Percentiles rank a stretch among this genome's conserved stretches.
These are phyloP conservation scores for Folsomia manolachei DNA, from an alignment of 2,888 invertebrate species.

Conservation along the genomic window DNA sequence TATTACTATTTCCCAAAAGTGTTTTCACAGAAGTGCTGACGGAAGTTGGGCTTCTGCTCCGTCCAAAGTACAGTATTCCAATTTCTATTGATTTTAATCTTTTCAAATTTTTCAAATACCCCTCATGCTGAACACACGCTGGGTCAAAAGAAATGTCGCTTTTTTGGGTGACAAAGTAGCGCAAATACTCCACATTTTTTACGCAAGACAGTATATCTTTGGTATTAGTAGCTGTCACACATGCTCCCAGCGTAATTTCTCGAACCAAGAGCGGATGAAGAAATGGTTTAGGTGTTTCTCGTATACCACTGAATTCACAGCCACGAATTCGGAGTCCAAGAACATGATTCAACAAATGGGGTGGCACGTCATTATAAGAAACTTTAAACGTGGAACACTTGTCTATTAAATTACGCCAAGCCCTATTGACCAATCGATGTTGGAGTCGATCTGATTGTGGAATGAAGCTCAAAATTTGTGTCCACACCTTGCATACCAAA, in stretches of 20 bases:
- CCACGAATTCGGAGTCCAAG: conserved; percentile 29
- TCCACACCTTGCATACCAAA: too few species aligned
- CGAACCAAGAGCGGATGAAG: conserved; percentile 30
- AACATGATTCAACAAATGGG: conserved; percentile 13
- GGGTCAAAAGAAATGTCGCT: conserved; percentile 35
- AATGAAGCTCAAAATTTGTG: conserved; percentile 33
- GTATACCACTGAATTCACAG: conserved; percentile 30
- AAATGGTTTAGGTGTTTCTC: conserved; percentile 22
- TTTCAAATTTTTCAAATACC: conserved; percentile 30
- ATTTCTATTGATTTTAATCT: conserved; percentile 41
- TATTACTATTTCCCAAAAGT: conserved; percentile 29
- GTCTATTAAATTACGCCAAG: conserved; percentile 43
- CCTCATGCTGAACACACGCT: conserved; percentile 9
- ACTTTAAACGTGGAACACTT: conserved; percentile 32
- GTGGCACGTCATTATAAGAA: conserved; percentile 18
- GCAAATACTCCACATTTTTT: conserved; percentile 31
- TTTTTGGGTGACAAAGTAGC: conserved; percentile 34
- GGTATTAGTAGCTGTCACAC: conserved; percentile 27
- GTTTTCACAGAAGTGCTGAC: conserved; percentile 30
- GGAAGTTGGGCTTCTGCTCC: conserved; percentile 15
- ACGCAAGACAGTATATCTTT: conserved; percentile 28
- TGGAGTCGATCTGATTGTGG: conserved; percentile 31
- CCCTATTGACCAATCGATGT: conserved; percentile 36
- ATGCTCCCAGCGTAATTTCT: conserved; percentile 35
- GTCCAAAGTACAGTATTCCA: conserved; percentile 37